Conservation (phyloP, 1,140 invertebrate genomes). For the Apocrypta bakeri region DNA sequence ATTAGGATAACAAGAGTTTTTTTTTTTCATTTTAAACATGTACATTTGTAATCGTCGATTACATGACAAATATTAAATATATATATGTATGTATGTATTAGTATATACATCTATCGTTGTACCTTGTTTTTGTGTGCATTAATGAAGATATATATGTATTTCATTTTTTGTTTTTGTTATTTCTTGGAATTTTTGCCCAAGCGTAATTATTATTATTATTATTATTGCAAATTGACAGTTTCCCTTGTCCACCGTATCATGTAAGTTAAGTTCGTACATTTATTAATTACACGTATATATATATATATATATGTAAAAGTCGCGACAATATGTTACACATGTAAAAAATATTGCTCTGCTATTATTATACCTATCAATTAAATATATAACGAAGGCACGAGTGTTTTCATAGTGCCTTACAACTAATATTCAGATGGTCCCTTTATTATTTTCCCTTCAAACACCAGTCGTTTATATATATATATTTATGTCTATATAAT, state of each 20-base stretch:
- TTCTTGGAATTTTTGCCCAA: background rate
- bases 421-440: slow-evolving; percentile 14
- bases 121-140: slow-evolving; percentile 16
- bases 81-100: no score
- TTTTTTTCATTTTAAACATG: slow-evolving; percentile 20
- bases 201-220: slow-evolving; percentile 7
- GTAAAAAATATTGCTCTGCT: slow-evolving; percentile 42
- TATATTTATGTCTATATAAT: background rate
- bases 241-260: slow-evolving; percentile 1
- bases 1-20: slow-evolving; percentile 4
- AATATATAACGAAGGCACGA: slow-evolving; percentile 18
- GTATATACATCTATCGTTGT: background rate
- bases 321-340: slow-evolving; percentile 19
- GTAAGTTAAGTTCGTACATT: no score
- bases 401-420: background rate
- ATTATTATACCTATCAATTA: slow-evolving; percentile 22
- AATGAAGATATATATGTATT: slow-evolving; percentile 4
- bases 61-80: slow-evolving; percentile 46
- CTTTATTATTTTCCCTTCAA: background rate
- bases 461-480: background rate
- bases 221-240: slow-evolving; percentile 21
- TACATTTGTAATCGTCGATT: slow-evolving; percentile 31
- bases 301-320: slow-evolving; percentile 15
- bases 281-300: background rate
- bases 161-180: background rate